Percentiles rank a stretch among this genome's conserved stretches.
Evolutionary conservation across 2,113 vertebrate genomes (phyloP).

Genomic region (Thamnophis sirtalis): DNA sequence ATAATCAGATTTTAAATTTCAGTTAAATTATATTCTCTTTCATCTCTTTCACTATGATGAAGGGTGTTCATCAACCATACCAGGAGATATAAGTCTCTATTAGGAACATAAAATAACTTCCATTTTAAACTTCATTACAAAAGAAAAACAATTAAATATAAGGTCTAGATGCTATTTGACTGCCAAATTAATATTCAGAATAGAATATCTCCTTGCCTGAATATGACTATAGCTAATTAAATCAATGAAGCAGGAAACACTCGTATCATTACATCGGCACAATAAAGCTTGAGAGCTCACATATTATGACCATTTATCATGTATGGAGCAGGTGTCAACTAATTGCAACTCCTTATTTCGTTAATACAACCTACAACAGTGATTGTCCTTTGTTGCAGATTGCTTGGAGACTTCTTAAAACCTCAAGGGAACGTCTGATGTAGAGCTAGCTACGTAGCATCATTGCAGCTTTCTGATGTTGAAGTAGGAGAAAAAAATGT

Average conservation of each 20-base stretch:
- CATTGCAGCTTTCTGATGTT: neutral
- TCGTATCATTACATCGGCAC: constrained; percentile 33
- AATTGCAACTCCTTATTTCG: constrained; percentile 1
- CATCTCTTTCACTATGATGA: constrained; percentile 12
- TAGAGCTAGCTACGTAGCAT: neutral
- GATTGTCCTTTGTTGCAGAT: constrained; percentile 4
- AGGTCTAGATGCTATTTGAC: constrained; percentile 28
- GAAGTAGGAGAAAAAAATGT: neutral
- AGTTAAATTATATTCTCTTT: neutral
- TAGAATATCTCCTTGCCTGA: constrained; percentile 35
- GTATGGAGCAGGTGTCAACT: constrained; percentile 26
- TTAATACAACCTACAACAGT: constrained; percentile 23
- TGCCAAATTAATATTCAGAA: constrained; percentile 38
- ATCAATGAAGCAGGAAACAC: constrained; percentile 35
- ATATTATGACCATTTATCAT: constrained; percentile 35
- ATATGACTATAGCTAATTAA: constrained; percentile 48
- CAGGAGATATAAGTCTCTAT: constrained; percentile 39
- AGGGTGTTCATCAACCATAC: constrained; percentile 1
- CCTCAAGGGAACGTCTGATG: neutral
- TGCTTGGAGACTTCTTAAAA: constrained; percentile 14
- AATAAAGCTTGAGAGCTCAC: constrained; percentile 30
- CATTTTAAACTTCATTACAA: constrained; percentile 54
- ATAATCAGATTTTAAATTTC: neutral
- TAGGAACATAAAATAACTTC: constrained; percentile 39
- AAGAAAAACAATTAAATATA: constrained; percentile 49